Evolutionary conservation across 2,113 vertebrate genomes (phyloP).

Genomic region (Nesogale talazaci): DNA sequence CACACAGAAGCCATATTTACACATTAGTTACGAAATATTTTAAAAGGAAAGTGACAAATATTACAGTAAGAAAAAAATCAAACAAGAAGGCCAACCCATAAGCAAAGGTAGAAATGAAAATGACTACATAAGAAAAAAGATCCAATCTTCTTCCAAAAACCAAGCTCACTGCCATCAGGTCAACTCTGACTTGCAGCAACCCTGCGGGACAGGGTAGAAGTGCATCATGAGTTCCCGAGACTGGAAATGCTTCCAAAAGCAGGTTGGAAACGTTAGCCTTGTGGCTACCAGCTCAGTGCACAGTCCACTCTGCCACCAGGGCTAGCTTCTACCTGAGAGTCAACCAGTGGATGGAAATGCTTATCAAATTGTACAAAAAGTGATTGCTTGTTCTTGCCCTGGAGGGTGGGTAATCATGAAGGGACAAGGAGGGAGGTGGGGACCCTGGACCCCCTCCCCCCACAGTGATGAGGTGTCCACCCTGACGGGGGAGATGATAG

Average conservation of each 20-base stretch:
- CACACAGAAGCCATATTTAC: conserved; percentile 29
- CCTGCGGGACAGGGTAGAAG: no score
- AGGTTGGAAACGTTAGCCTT: no score
- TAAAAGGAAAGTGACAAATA: not conserved
- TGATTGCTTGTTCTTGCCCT: not conserved
- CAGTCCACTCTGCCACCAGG: no score
- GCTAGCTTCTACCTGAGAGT: no score
- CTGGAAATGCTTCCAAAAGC: no score
- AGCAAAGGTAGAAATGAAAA: conserved; percentile 39
- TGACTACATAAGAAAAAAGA: not conserved
- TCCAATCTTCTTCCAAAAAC: no score
- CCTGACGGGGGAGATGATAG: conserved; percentile 65
- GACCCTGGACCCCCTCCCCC: not conserved
- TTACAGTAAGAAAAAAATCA: not conserved
- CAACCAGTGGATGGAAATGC: no score
- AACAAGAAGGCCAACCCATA: not conserved
- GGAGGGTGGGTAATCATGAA: not conserved
- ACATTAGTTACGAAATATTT: not conserved
- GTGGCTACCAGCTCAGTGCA: no score
- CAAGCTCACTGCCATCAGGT: no score
- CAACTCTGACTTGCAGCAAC: no score
- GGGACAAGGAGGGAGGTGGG: conserved; percentile 10
- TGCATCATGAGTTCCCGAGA: no score
- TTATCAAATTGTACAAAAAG: not conserved
- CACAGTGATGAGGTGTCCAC: conserved; percentile 69